A percentile compares a stretch with the other conserved stretches of the same genome.
Conservation (phyloP, 23 tunicate genomes). For the Oikopleura dioica region DNA sequence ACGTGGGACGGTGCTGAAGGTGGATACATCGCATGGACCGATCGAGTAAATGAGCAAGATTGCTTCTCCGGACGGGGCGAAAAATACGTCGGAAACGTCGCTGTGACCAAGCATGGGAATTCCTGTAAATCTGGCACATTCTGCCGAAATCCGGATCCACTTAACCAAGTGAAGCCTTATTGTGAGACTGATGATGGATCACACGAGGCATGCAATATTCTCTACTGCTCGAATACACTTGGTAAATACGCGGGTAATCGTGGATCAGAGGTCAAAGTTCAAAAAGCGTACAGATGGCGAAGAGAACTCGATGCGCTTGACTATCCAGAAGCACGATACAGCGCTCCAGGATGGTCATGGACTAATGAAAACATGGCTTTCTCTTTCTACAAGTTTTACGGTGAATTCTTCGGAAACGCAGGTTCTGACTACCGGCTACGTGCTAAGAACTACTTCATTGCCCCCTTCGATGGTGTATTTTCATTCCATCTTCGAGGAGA, state of each 20-base stretch:
- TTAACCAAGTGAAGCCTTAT: not conserved
- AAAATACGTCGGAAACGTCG: not conserved
- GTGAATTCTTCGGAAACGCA: not conserved
- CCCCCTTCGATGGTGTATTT: not conserved
- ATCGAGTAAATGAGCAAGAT: too few species aligned
- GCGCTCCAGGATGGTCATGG: too few species aligned
- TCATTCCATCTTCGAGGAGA: not conserved
- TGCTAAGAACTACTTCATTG: not conserved
- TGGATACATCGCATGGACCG: too few species aligned
- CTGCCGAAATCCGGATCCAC: not conserved
- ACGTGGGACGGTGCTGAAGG: too few species aligned
- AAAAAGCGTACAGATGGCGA: too few species aligned
- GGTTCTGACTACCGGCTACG: not conserved
- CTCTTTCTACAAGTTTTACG: not conserved
- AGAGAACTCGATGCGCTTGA: not conserved
- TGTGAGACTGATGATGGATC: not conserved
- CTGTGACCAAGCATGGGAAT: not conserved
- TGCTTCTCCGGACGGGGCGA: not conserved
- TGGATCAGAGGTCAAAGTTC: not conserved
- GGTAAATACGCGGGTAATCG: conserved; percentile 9
- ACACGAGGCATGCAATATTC: not conserved
- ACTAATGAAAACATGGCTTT: not conserved
- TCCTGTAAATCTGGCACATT: not conserved
- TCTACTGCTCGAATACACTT: not conserved
- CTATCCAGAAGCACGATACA: not conserved